Evolutionary conservation across 2,888 invertebrate genomes (phyloP).

Genomic region (Podotricha telesiphe): DNA sequence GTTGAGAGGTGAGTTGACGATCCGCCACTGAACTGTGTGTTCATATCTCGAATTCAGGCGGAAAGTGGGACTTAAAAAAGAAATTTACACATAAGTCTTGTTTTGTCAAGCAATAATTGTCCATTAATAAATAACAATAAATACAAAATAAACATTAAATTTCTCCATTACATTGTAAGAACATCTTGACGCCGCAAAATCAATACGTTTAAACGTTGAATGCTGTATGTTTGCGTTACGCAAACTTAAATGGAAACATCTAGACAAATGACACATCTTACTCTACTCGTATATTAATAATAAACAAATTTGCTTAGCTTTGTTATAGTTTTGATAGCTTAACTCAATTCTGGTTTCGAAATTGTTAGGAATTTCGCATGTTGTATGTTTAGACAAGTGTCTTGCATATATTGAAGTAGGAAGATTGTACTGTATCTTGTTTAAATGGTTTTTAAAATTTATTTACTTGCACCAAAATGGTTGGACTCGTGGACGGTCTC

Average conservation of each 20-base stretch:
- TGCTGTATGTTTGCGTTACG: constrained; percentile 34
- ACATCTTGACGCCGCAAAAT: constrained; percentile 29
- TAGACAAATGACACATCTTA: constrained; percentile 35
- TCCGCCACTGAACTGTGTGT: too few relatives aligned
- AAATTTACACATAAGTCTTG: neutral
- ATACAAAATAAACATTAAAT: constrained; percentile 13
- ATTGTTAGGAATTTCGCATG: too few relatives aligned
- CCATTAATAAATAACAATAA: neutral
- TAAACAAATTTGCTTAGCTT: constrained; percentile 27
- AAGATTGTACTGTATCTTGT: too few relatives aligned
- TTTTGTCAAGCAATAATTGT: neutral
- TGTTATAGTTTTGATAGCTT: neutral
- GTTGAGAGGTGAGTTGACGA: too few relatives aligned
- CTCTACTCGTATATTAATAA: constrained; percentile 21
- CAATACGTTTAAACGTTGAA: constrained; percentile 33
- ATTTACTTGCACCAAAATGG: too few relatives aligned
- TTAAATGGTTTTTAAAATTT: too few relatives aligned
- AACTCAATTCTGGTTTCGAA: too few relatives aligned
- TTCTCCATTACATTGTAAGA: constrained; percentile 26
- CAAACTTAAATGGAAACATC: constrained; percentile 31
- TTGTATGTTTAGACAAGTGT: too few relatives aligned
- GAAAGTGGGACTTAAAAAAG: too few relatives aligned
- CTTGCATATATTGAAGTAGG: too few relatives aligned
- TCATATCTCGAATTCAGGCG: too few relatives aligned
- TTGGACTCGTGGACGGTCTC: too few relatives aligned